Base-by-base conservation (phyloP, 2,888 invertebrate genomes). In the Pollenia labialis region DNA sequence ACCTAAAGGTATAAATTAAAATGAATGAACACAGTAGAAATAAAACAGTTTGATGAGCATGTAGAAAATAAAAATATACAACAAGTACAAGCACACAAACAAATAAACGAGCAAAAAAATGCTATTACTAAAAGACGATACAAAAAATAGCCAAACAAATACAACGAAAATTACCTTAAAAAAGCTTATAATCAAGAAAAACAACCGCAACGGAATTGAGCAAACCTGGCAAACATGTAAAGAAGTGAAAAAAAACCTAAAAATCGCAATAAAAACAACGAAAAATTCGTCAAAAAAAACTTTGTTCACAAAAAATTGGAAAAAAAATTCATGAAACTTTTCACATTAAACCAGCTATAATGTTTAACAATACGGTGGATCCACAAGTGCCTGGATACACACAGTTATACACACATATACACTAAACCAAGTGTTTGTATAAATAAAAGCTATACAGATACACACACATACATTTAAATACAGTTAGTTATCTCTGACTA, bases 91-190 rank as follows among this genome's bases (percentile, higher is more conserved):
- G 80, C 32, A 72, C 12, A 60, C 68, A 48, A 66, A 72, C 10
- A 74, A 88, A 48, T 66, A 62, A 75, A 66, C 42, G 7, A 12
- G 10, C 42, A 42, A 69, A 40, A 32, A 81, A 66, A 32, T 52
- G 23, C n/a, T 23, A 42, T 14, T 18, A 76, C 54, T 50, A 74
- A 58, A 32, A 62, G 23, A 23, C 18, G 18, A 64, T 77, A 69
- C 52, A 69, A 81, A 64, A 80, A 84, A 77, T 40, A 40, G 50
- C 60, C 62, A 79, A 83, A 75, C 74, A 87, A 86, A 85, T 75
- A 81, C 64, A 76, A 64, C 46, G 71, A 87, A 88, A 89, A 83
- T 88, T 84, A 85, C 81, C 83, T 88, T 76, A 54, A 81, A 86
- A 87, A 74, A 72, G 66, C 69, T 58, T 58, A 71, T 60, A 81